Base-by-base conservation (phyloP, 2,113 vertebrate genomes). In the Xiphophorus maculatus region DNA sequence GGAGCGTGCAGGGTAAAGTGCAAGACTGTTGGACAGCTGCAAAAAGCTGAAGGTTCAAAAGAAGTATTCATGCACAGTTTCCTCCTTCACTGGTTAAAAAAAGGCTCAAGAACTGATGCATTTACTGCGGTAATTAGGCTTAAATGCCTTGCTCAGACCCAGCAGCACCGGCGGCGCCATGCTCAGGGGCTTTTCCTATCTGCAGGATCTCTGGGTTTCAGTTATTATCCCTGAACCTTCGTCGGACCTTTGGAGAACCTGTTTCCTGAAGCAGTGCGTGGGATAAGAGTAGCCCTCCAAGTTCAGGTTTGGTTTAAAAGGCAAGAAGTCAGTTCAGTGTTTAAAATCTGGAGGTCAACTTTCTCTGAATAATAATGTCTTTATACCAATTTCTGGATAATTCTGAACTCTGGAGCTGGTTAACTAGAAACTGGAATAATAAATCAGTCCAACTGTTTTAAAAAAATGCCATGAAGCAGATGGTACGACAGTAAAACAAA, bases 271-370 rank as follows among this genome's bases (percentile, higher is more conserved):
- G 88, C 80, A 11, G 9, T 9, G 44, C 10, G 12, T 66, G 37
- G 79, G 74, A 83, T 83, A 74, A 88, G 87, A 87, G 89, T 90
- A 89, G 89, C 87, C 88, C 84, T 85, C 86, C 82, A 75, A 83
- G 84, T 91, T 89, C 74, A 88, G 14, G 89, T 71, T 69, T 73
- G 73, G 79, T 79, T 81, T 77, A 75, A 83, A 74, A 73, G 79
- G 86, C 92, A 89, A 71, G 76, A 87, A 19, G 58, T 11, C 66
- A 48, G 66, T 25, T 11, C 30, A 11, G 51, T 17, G 7, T 61
- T 76, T 61, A 25, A 65, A 63, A 69, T 44, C 85, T 28, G 63
- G 58, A 29, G 61, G 29, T 63, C 11, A 13, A 27, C 60, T 62
- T n/a, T 2, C 9, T 25, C 13, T 30, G 28, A 63, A 63, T 15